phyloP scores from a whole-genome alignment of 2,797 vertebrate species.

The Urosaurus nigricauda region DNA sequence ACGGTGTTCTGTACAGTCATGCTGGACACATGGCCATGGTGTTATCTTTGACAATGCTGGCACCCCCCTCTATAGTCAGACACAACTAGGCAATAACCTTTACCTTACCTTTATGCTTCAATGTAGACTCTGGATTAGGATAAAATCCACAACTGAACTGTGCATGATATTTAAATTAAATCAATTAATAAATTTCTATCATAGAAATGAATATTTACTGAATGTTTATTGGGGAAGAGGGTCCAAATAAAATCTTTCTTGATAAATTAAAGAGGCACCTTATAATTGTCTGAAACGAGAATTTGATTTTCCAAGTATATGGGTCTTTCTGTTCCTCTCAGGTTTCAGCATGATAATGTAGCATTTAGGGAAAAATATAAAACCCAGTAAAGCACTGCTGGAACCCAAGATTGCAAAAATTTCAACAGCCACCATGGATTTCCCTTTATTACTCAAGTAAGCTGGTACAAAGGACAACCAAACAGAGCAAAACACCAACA shows the following conservation, averaged over 20 bases:
- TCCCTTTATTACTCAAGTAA: constrained; percentile 32
- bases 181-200: background rate
- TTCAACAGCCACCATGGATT: constrained; percentile 19
- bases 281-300: background rate
- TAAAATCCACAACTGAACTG: background rate
- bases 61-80: no score
- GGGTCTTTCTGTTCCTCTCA: background rate
- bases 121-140: background rate
- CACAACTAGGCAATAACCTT: no score
- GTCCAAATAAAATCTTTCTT: background rate
- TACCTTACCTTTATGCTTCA: background rate
- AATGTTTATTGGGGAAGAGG: background rate
- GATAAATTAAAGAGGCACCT: background rate
- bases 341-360: constrained; percentile 22
- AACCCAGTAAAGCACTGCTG: constrained; percentile 10
- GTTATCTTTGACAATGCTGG: no score
- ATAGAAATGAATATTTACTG: no score
- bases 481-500: constrained; percentile 26
- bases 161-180: background rate
- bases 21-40: no score
- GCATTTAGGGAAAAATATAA: constrained; percentile 17
- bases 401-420: constrained; percentile 29
- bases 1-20: no score
- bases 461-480: constrained; percentile 34
- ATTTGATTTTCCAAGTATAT: background rate